Base-by-base conservation (phyloP, 2,113 vertebrate species). In the Perccottus glenii region DNA sequence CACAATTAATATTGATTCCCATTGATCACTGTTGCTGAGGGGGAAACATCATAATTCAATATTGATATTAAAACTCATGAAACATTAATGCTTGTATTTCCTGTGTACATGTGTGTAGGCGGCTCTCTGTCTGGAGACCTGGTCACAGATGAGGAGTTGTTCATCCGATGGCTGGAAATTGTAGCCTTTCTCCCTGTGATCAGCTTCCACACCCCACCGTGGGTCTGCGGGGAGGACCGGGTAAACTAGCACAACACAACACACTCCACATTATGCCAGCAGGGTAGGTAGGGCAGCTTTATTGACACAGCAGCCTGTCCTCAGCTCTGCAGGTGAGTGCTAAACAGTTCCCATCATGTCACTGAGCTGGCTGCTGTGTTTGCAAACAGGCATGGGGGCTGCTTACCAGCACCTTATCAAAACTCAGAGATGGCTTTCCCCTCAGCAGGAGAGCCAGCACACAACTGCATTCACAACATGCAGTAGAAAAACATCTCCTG, bases 131-230 rank as follows among this genome's bases (percentile, higher is more conserved):
- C 89, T 9, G 67, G 70, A 14, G 92, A 92, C 6, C 12, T 73
- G 38, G 59, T 92, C 0, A 83, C 77, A 58, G 93, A 97, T 74
- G 80, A 87, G 11, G 95, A 96, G 87, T 89, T 97, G 58, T 97
- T 94, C 6, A 93, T 96, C 76, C 92, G 96, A 46, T 97, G 96
- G 96, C 82, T 97, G 80, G 93, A 94, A 84, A 92, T 97, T 0
- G 83, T 85, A 70, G 93, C 94, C 0, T 96, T 96, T 64, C 93
- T 97, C n/a, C 96, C 96, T 0, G 94, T 94, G 19, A 94, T 97
- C 86, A 92, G 90, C 64, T 97, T 97, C 76, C 84, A 94, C 64
- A 95, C 90, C 0, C 94, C 95, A 0, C 96, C 96, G 5, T 96
- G 95, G 95, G 87, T 91, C 78, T 95, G 85, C 49, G 93, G 92